Evolutionary conservation across 2,113 vertebrate species (phyloP), one percentile per base, ranked within the genome.

Genomic region (Brachypteracias leptosomus): DNA sequence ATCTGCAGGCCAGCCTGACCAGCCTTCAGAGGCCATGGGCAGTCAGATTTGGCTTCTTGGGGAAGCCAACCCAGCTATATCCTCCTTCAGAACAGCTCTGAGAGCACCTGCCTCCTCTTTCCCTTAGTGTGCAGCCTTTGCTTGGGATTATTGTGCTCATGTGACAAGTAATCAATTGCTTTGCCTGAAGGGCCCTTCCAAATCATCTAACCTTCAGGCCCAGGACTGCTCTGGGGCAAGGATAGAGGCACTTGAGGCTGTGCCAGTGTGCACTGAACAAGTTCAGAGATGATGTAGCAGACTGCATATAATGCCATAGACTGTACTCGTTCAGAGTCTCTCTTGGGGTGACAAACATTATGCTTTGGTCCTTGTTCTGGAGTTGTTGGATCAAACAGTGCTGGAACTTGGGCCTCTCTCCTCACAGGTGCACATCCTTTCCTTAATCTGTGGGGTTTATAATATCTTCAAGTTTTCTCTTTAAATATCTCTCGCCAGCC

Each of bases 21-120:
- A 70, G 38, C 38, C 22, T 72, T 72, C 0, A 0, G 35, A 71
- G 33, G 33, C 31, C 18, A 3, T 9, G 9, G 17, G n/a, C 42
- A 49, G 36, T 29, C 54, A 77, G 25, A 25, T 9, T 0, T 1
- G 67, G 20, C 33, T 77, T 47, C 0, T 1, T 78, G 33, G 22
- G 19, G 26, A 70, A 12, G 33, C 9, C 26, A 46, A 2, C 5
- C 49, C 36, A 31, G 25, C 44, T 77, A 21, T 61, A 55, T 28
- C 44, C 29, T 73, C 35, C 49, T 80, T 46, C 54, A 77, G 70
- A 80, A 52, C 19, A 73, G 10, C 33, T 66, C 66, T 83, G 66
- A 75, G 25, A 79, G 6, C 20, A 72, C 11, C 24, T 17, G 1
- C 17, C 13, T 66, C 25, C 40, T 74, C 19, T 74, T 54, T 22